Percentiles rank a stretch among this genome's conserved stretches.
These are phyloP conservation scores for Nebria ingens DNA, from an alignment of 1,140 invertebrate species.

Conservation along the genomic window DNA sequence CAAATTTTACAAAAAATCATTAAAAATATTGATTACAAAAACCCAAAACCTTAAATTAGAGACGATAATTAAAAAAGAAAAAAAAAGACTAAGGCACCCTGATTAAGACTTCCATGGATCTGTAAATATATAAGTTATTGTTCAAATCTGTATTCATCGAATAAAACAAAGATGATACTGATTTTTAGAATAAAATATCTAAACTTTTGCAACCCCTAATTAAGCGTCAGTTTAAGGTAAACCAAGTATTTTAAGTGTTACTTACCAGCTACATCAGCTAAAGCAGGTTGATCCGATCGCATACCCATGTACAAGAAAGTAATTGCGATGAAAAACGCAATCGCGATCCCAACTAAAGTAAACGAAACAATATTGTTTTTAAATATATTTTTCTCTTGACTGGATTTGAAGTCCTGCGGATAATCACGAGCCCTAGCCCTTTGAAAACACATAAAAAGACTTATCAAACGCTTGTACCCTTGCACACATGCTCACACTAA, in stretches of 20 bases:
- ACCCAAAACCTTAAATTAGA: constrained; percentile 2
- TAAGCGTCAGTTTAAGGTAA: no score
- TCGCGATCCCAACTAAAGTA: constrained; percentile 45
- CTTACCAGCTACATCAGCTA: constrained; percentile 26
- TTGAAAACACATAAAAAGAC: constrained; percentile 19
- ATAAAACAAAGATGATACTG: no score
- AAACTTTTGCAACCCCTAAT: no score
- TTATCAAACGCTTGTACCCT: constrained; percentile 14
- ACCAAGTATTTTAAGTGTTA: no score
- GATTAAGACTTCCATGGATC: not conserved
- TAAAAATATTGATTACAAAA: constrained; percentile 15
- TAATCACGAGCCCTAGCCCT: constrained; percentile 31
- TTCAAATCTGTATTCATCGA: no score
- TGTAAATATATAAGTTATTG: no score
- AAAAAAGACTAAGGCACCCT: constrained; percentile 7
- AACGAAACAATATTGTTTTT: constrained; percentile 55
- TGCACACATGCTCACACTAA: constrained; percentile 17
- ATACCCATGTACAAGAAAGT: constrained; percentile 56
- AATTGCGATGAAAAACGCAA: constrained; percentile 53
- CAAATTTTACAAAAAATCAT: no score
- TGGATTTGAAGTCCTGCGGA: constrained; percentile 36
- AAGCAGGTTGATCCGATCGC: constrained; percentile 25
- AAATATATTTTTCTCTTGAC: constrained; percentile 38
- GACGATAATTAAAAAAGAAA: constrained; percentile 12
- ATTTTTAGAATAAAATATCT: no score